Conservation (phyloP, 2,888 invertebrate genomes). For the Eupeodes luniger region DNA sequence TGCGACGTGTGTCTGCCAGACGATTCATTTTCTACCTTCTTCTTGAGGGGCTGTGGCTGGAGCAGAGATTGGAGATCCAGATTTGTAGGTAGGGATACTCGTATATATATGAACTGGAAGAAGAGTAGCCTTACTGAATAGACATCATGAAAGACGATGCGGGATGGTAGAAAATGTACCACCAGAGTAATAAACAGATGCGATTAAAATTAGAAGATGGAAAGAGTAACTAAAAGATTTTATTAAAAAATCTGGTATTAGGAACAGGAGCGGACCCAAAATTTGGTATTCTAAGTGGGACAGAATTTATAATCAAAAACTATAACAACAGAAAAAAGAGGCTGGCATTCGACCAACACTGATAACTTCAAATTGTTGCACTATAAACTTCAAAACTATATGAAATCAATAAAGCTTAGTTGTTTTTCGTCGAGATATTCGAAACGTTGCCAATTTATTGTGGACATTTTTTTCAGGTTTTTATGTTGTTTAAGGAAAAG, state of each 20-base stretch:
- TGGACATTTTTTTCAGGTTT: too few species aligned
- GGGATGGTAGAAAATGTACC: constrained; percentile 57
- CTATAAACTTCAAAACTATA: too few species aligned
- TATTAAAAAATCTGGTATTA: constrained; percentile 36
- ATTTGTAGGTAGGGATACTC: not conserved
- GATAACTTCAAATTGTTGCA: too few species aligned
- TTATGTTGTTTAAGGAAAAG: too few species aligned
- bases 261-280: constrained; percentile 14
- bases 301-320: too few species aligned
- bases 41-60: constrained; percentile 12
- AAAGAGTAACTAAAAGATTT: constrained; percentile 59
- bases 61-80: not conserved
- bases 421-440: too few species aligned
- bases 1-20: constrained; percentile 79
- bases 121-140: constrained; percentile 27
- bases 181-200: constrained; percentile 73
- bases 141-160: not conserved
- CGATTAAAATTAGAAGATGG: constrained; percentile 75
- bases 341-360: too few species aligned
- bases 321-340: too few species aligned
- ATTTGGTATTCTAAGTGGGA: too few species aligned
- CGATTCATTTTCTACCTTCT: constrained; percentile 76
- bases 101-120: not conserved
- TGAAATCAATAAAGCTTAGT: too few species aligned
- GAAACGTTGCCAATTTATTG: too few species aligned